Conservation (phyloP, 1,140 invertebrate species). For the Patella vulgata region DNA sequence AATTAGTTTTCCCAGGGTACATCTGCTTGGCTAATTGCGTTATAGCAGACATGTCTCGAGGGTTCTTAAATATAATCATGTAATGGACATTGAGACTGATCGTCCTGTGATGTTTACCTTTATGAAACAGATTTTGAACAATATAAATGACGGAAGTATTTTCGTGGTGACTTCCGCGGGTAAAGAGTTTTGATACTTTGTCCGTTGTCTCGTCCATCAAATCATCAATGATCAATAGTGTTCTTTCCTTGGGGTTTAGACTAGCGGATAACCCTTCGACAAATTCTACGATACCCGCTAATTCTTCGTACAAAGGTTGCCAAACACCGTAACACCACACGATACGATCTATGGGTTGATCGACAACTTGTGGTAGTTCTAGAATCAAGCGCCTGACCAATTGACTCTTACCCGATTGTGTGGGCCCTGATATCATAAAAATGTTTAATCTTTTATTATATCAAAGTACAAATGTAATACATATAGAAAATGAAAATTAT, state of each 20-base stretch:
- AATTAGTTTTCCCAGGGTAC: slow-evolving; percentile 16
- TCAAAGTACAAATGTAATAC: no score
- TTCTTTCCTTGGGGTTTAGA: background rate
- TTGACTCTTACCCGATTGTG: background rate
- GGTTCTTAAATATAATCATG: slow-evolving; percentile 33
- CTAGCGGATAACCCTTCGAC: background rate
- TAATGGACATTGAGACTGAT: slow-evolving; percentile 35
- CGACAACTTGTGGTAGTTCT: background rate
- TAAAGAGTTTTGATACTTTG: slow-evolving; percentile 17
- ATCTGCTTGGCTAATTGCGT: slow-evolving; percentile 15
- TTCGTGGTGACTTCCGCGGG: slow-evolving; percentile 20
- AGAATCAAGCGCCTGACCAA: no score
- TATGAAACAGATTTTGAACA: slow-evolving; percentile 28
- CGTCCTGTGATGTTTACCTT: slow-evolving; percentile 30
- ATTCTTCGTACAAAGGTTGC: slow-evolving; percentile 3
- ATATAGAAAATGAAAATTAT: no score
- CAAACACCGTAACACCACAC: slow-evolving; percentile 29
- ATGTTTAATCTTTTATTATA: no score
- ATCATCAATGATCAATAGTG: slow-evolving; percentile 22
- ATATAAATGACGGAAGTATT: slow-evolving; percentile 26
- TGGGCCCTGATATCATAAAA: background rate
- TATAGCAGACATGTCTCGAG: slow-evolving; percentile 6
- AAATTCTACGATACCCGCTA: slow-evolving; percentile 8
- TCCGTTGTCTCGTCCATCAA: slow-evolving; percentile 22
- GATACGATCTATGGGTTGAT: slow-evolving; percentile 14